Percentiles rank a stretch among this genome's conserved stretches.
Evolutionary conservation across 2,113 vertebrate species (phyloP).

Genomic region (Pagrus major): DNA sequence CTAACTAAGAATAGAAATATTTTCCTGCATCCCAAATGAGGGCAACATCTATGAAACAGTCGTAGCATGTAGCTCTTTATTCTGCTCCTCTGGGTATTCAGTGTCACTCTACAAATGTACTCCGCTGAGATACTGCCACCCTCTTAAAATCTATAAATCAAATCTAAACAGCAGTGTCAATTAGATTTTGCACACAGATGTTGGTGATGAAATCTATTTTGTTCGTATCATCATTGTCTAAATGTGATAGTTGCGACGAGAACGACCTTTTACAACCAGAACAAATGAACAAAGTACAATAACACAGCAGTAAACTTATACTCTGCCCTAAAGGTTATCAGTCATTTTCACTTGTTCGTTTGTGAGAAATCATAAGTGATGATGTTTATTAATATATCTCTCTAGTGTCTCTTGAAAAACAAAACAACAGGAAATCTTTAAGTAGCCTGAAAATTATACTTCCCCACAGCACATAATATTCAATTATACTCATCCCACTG

Average conservation of each 20-base stretch:
- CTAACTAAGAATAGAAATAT: conserved; percentile 54
- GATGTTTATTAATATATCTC: conserved; percentile 54
- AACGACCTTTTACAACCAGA: conserved; percentile 62
- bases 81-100: conserved; percentile 62
- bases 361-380: conserved; percentile 54
- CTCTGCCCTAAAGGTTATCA: conserved; percentile 52
- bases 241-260: conserved; percentile 52
- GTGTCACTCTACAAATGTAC: conserved; percentile 69
- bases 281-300: conserved; percentile 56
- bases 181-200: conserved; percentile 51
- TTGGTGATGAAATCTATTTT: conserved; percentile 38
- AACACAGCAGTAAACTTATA: conserved; percentile 39
- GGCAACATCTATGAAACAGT: conserved; percentile 54
- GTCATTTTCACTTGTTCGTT: conserved; percentile 45
- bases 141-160: conserved; percentile 76
- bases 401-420: conserved; percentile 64
- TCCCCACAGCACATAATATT: conserved; percentile 77
- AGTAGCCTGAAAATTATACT: conserved; percentile 71
- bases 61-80: conserved; percentile 55
- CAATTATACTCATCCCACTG: conserved; percentile 74
- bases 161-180: conserved; percentile 71
- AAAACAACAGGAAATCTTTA: conserved; percentile 72
- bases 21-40: conserved; percentile 64
- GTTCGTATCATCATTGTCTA: conserved; percentile 49
- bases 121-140: conserved; percentile 51